phyloP scores from a whole-genome alignment of 64 coral and sea anemone genomes.

The Stylophora pistillata region DNA sequence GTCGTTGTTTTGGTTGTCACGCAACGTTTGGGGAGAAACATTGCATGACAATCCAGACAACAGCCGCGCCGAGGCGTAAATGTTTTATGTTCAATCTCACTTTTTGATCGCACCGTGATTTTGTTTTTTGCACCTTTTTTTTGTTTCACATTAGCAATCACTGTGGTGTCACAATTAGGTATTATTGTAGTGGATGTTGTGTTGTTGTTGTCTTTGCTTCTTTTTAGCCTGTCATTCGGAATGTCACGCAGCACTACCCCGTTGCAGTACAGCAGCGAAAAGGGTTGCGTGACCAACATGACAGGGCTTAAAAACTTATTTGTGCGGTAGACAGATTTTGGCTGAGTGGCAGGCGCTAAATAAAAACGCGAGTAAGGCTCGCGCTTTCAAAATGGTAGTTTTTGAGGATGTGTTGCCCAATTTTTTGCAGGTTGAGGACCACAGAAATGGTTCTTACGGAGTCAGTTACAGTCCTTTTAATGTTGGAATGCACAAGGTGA shows the following conservation, averaged over 20 bases:
- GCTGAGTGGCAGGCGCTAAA: too few relatives aligned
- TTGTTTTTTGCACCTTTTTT: constrained; percentile 3
- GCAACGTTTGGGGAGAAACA: neutral
- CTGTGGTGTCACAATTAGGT: neutral
- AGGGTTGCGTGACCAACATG: neutral
- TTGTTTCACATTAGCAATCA: neutral
- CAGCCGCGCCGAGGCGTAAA: neutral
- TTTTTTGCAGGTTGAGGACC: constrained; percentile 82
- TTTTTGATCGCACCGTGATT: neutral
- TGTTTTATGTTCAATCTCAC: neutral
- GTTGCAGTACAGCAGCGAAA: neutral
- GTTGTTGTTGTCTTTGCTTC: neutral
- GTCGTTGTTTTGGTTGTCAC: neutral
- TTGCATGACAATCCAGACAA: neutral
- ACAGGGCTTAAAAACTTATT: too few relatives aligned
- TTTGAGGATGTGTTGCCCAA: neutral
- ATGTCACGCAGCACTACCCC: neutral
- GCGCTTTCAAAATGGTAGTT: too few relatives aligned
- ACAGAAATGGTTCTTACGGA: constrained; percentile 83
- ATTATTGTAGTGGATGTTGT: neutral
- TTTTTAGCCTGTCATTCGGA: neutral
- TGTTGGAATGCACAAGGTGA: constrained; percentile 93
- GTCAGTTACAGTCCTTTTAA: constrained; percentile 79
- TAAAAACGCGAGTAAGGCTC: too few relatives aligned
- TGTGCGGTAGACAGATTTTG: too few relatives aligned